phyloP scores from a whole-genome alignment of 2,888 invertebrate species.

The Oxycera nigricornis region DNA sequence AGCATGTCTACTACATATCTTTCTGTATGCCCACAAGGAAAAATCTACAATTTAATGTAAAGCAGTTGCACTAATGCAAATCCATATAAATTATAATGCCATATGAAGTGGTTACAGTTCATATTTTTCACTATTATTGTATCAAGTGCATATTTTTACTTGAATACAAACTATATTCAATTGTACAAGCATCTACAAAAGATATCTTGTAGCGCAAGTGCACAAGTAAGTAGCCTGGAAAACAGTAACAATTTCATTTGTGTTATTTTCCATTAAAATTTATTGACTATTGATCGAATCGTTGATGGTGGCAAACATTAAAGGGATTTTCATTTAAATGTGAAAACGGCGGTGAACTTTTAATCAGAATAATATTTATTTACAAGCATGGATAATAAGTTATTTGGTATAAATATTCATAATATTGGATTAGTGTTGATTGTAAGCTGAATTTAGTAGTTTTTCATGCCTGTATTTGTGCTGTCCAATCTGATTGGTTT shows the following conservation, averaged over 20 bases:
- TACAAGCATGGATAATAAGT: background rate
- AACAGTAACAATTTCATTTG: background rate
- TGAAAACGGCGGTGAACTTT: background rate
- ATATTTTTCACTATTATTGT: background rate
- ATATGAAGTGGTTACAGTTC: background rate
- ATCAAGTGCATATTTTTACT: background rate
- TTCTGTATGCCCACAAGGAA: background rate
- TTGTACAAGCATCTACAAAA: too few relatives aligned
- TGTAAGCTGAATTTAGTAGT: background rate
- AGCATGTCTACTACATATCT: background rate
- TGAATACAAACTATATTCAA: background rate
- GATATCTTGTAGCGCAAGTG: background rate
- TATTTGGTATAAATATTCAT: slow-evolving; percentile 7
- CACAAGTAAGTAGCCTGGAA: background rate
- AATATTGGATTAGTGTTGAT: slow-evolving; percentile 1
- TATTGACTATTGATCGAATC: background rate
- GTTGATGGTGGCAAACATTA: background rate
- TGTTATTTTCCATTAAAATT: too few relatives aligned
- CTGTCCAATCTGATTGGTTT: background rate
- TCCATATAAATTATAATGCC: background rate
- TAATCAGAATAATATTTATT: background rate
- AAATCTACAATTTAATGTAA: slow-evolving; percentile 7
- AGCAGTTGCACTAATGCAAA: slow-evolving; percentile 8
- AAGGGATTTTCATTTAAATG: slow-evolving; percentile 7
- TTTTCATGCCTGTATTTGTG: background rate